These are phyloP conservation scores for Papilio aristodemus DNA, from an alignment of 1,140 invertebrate genomes.

Conservation along the genomic window DNA sequence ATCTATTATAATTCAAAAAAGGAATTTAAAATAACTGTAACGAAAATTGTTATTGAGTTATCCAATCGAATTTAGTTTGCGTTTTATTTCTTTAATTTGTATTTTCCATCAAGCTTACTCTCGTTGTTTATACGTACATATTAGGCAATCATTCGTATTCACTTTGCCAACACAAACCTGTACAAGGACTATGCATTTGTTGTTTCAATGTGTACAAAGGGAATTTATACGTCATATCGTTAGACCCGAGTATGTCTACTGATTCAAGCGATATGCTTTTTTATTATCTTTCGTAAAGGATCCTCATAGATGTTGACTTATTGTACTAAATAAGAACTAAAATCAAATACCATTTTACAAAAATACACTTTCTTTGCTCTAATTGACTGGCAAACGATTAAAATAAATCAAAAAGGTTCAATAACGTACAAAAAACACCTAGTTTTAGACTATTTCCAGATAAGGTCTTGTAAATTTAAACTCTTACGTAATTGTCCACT, in stretches of 20 bases:
- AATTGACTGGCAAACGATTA: no score
- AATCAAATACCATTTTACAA: background rate
- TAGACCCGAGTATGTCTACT: slow-evolving; percentile 53
- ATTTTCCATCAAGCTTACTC: background rate
- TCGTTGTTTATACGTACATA: background rate
- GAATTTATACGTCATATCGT: slow-evolving; percentile 59
- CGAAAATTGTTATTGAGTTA: no score
- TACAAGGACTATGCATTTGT: background rate
- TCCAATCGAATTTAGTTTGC: no score
- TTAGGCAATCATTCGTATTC: slow-evolving; percentile 5
- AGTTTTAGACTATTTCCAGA: background rate
- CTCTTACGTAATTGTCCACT: no score
- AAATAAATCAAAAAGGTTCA: no score
- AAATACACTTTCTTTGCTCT: background rate
- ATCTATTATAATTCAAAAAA: no score
- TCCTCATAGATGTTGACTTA: slow-evolving; percentile 54
- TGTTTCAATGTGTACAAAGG: slow-evolving; percentile 52
- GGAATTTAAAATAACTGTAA: no score
- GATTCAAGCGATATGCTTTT: slow-evolving; percentile 58
- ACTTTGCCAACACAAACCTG: background rate
- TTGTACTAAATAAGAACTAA: background rate
- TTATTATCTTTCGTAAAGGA: slow-evolving; percentile 63
- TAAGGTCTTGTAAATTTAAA: background rate
- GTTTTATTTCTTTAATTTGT: no score
- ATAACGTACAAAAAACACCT: background rate